Conservation (phyloP, 2,113 vertebrate species). For the Lophochroa leadbeateri region DNA sequence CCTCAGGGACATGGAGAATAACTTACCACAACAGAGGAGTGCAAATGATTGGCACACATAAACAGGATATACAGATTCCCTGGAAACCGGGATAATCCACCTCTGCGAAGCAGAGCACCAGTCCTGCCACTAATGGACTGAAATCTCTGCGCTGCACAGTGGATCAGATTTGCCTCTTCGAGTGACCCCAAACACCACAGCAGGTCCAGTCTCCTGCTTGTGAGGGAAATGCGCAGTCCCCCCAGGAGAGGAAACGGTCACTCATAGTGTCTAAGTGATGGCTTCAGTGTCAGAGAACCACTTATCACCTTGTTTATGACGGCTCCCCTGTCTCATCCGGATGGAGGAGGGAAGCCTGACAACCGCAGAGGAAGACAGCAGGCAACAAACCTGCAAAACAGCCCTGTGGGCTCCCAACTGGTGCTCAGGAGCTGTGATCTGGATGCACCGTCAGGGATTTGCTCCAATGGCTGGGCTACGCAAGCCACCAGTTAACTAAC, state of each 20-base stretch:
- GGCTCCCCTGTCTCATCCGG: background rate
- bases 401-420: background rate
- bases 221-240: background rate
- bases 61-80: constrained; percentile 9
- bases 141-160: background rate
- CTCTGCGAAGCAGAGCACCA: background rate
- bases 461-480: background rate
- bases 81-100: constrained; percentile 37
- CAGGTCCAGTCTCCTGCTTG: background rate
- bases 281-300: background rate
- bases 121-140: background rate
- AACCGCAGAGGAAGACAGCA: background rate
- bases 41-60: constrained; percentile 21
- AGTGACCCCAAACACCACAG: background rate
- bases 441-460: background rate
- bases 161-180: background rate
- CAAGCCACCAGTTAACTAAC: background rate
- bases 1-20: constrained; percentile 21
- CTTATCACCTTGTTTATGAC: background rate
- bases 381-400: background rate
- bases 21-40: background rate
- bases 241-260: background rate
- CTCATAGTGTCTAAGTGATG: background rate
- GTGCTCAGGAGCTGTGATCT: background rate
- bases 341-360: constrained; percentile 14